A percentile compares a stretch with the other conserved stretches of the same genome.
phyloP scores from a whole-genome alignment of 2,797 vertebrate genomes.

The Sciurus vulgaris region DNA sequence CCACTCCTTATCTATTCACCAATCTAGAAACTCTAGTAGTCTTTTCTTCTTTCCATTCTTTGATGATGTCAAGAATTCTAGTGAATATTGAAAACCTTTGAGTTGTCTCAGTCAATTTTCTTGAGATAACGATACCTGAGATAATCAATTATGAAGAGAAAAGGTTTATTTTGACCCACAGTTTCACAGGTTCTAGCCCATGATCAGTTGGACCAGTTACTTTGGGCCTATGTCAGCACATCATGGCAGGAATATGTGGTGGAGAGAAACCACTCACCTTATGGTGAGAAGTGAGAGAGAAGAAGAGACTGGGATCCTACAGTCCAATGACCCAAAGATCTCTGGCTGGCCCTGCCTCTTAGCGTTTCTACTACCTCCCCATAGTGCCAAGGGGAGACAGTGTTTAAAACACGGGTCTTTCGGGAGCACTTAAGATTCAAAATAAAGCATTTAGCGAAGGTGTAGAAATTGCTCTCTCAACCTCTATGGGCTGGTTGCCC shows the following conservation, averaged over 20 bases:
- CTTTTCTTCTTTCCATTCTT: not conserved
- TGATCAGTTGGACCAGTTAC: too few species aligned
- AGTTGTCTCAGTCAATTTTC: not conserved
- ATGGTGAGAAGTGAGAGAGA: not conserved
- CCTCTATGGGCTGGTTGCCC: not conserved
- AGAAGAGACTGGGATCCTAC: not conserved
- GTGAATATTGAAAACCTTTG: not conserved
- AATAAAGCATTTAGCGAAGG: not conserved
- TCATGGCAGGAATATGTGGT: not conserved
- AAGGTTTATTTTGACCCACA: not conserved
- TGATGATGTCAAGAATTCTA: not conserved
- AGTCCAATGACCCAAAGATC: not conserved
- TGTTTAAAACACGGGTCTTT: not conserved
- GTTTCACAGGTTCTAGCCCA: not conserved
- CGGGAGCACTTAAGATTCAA: not conserved
- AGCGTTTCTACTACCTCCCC: not conserved
- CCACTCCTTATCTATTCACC: not conserved
- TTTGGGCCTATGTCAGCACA: not conserved
- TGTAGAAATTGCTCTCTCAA: not conserved
- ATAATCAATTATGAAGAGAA: not conserved
- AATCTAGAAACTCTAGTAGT: not conserved
- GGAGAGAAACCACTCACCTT: not conserved
- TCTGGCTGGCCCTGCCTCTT: not conserved
- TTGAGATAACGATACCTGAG: not conserved
- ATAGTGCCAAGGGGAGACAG: not conserved